Percentiles rank a stretch among this genome's conserved stretches.
Evolutionary conservation across 2,888 invertebrate genomes (phyloP).

Genomic region (Lithodes maja): DNA sequence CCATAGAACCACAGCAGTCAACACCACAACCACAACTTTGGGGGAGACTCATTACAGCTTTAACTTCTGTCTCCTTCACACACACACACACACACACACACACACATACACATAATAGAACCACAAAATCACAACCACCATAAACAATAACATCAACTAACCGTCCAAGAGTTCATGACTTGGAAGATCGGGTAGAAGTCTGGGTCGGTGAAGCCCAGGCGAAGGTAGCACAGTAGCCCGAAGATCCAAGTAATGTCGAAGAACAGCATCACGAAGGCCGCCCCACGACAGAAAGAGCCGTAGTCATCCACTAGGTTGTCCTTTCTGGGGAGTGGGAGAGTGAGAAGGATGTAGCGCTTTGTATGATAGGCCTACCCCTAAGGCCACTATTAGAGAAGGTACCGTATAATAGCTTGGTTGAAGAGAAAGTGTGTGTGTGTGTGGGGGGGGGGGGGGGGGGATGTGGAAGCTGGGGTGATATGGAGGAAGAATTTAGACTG

Average conservation of each 20-base stretch:
- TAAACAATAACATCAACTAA: background rate
- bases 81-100: background rate
- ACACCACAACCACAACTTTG: no score
- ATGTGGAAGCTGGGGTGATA: background rate
- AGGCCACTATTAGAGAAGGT: background rate
- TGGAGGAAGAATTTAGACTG: background rate
- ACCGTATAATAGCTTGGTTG: no score
- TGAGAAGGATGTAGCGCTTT: no score
- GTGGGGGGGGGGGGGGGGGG: slow-evolving; percentile 3
- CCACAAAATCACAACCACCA: background rate
- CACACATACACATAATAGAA: background rate
- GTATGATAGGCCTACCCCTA: background rate
- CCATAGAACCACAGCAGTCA: no score
- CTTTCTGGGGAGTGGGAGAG: slow-evolving; percentile 46
- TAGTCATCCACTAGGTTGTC: slow-evolving; percentile 70
- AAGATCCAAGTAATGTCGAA: slow-evolving; percentile 70
- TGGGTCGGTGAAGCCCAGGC: slow-evolving; percentile 34
- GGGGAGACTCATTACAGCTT: no score
- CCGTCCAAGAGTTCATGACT: slow-evolving; percentile 67
- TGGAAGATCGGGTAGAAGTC: slow-evolving; percentile 71
- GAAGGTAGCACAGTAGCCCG: slow-evolving; percentile 67
- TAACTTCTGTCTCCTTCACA: background rate
- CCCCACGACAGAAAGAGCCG: slow-evolving; percentile 69
- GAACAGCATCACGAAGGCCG: slow-evolving; percentile 62
- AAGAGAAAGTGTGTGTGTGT: slow-evolving; percentile 8